A percentile compares a stretch with the other conserved stretches of the same genome.
phyloP scores from a whole-genome alignment of 2,797 vertebrate genomes.

The Phaenicophaeus curvirostris region DNA sequence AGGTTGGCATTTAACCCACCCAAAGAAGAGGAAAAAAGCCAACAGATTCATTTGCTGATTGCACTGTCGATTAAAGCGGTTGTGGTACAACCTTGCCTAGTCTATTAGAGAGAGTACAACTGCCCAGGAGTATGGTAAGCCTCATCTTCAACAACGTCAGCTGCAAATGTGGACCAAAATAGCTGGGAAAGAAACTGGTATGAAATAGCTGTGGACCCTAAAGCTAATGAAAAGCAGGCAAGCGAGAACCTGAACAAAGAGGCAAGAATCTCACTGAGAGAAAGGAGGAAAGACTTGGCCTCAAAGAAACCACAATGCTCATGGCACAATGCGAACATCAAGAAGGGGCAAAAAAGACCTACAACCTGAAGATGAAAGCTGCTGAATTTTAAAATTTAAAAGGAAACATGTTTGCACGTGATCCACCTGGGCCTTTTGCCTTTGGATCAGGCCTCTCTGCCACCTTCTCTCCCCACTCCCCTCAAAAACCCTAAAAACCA shows the following conservation, averaged over 20 bases:
- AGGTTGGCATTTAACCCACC: conserved; percentile 30
- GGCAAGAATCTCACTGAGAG: not conserved
- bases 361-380: not conserved
- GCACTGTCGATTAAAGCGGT: not conserved
- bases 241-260: not conserved
- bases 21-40: not conserved
- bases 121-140: not conserved
- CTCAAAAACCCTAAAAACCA: not conserved
- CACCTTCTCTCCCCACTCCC: not conserved
- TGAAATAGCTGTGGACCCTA: not conserved
- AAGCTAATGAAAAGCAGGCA: not conserved
- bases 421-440: not conserved
- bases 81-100: not conserved
- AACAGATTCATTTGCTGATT: not conserved
- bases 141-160: not conserved
- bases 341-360: not conserved
- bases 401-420: not conserved
- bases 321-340: not conserved
- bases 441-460: not conserved
- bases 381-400: not conserved
- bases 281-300: not conserved
- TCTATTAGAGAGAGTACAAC: not conserved
- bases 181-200: not conserved
- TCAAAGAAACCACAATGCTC: not conserved
- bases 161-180: not conserved